phyloP scores from a whole-genome alignment of 2,113 vertebrate species.

The Campylomormyrus tamandua region DNA sequence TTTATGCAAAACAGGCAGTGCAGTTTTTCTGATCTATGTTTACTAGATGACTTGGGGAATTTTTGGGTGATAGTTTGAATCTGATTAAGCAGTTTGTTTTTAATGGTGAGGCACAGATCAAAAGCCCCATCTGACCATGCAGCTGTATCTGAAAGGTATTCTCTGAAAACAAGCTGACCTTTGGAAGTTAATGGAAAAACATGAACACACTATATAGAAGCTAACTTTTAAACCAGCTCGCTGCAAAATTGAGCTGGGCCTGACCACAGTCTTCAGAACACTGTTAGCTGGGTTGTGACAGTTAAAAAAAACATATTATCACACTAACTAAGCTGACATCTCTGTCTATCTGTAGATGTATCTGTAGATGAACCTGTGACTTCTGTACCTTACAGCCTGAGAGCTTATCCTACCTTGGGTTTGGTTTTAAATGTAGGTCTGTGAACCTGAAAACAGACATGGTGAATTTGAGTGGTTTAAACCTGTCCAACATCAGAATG shows the following conservation, averaged over 20 bases:
- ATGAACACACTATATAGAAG: neutral
- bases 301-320: neutral
- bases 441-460: neutral
- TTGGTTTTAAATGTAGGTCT: neutral
- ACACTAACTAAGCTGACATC: neutral
- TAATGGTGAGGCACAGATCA: neutral
- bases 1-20: neutral
- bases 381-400: neutral
- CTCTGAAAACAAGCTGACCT: neutral
- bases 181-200: neutral
- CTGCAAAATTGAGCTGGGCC: neutral
- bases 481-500: neutral
- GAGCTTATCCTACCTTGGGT: neutral
- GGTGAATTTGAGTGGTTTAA: neutral
- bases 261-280: neutral
- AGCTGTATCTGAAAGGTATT: neutral
- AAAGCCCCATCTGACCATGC: neutral
- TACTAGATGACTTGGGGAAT: neutral
- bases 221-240: neutral
- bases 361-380: neutral
- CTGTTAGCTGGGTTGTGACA: neutral
- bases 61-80: neutral
- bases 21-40: neutral
- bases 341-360: neutral
- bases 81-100: neutral